Conservation (phyloP, 2,888 invertebrate species). For the Nesidiocoris tenuis region DNA sequence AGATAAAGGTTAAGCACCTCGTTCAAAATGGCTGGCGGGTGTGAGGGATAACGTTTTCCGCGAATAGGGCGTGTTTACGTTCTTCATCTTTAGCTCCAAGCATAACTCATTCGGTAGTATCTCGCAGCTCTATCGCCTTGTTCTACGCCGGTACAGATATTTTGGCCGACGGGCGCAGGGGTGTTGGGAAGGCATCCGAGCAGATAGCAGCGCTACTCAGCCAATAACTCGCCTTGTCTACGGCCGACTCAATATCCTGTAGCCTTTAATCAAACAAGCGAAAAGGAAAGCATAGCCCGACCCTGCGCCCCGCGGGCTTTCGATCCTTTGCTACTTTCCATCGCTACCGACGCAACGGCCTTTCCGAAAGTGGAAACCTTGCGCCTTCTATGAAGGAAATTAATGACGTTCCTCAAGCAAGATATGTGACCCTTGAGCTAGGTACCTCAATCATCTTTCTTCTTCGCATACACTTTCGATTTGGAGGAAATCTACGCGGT, state of each 20-base stretch:
- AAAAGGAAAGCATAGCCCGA: neutral
- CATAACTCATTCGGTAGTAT: conserved; percentile 13
- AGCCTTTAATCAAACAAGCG: conserved; percentile 31
- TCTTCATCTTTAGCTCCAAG: neutral
- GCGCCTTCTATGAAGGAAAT: conserved; percentile 1
- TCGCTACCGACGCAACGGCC: neutral
- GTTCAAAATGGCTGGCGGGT: neutral
- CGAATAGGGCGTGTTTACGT: conserved; percentile 1
- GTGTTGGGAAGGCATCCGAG: neutral
- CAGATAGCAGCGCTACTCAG: conserved; percentile 20
- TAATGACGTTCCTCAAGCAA: conserved; percentile 12
- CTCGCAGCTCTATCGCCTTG: neutral
- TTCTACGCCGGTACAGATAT: neutral
- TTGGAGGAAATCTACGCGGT: no score
- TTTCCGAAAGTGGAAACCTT: conserved; percentile 1
- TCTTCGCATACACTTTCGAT: no score
- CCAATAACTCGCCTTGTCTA: conserved; percentile 27
- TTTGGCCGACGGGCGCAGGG: neutral
- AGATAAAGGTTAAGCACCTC: no score
- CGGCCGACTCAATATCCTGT: conserved; percentile 25
- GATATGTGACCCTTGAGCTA: conserved; percentile 15
- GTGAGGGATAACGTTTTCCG: neutral
- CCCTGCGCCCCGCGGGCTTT: neutral
- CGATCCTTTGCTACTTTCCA: neutral
- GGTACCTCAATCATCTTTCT: conserved; percentile 10